Conservation (phyloP, 2,888 invertebrate species). For the Bunonema sp. region DNA sequence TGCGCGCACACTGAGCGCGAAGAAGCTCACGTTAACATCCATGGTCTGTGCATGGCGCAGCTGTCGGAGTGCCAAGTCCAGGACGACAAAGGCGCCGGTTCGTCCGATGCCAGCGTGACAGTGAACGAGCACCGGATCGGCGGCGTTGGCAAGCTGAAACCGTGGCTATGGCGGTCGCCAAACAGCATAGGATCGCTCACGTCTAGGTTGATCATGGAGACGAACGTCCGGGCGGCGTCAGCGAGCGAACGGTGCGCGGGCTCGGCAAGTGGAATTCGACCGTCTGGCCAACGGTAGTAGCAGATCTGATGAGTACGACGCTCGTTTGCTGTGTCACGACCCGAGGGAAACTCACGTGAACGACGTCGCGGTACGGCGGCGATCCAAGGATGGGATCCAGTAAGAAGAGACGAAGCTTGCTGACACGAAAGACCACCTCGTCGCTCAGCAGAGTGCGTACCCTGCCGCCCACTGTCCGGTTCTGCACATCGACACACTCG, state of each 20-base stretch:
- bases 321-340: background rate
- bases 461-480: no score
- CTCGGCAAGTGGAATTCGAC: conserved; percentile 9
- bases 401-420: no score
- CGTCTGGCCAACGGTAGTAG: conserved; percentile 10
- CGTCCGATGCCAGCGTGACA: conserved; percentile 75
- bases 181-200: background rate
- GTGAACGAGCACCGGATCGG: conserved; percentile 74
- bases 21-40: conserved; percentile 13
- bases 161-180: background rate
- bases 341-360: no score
- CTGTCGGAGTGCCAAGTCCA: conserved; percentile 55
- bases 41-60: conserved; percentile 8
- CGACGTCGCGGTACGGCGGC: background rate
- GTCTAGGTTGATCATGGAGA: conserved; percentile 2
- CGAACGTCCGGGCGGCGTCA: conserved; percentile 4
- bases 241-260: background rate
- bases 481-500: conserved; percentile 3
- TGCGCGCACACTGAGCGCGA: background rate
- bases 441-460: no score
- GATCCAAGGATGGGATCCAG: no score
- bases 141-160: conserved; percentile 22
- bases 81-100: conserved; percentile 83
- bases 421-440: no score
- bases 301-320: background rate